A percentile compares a stretch with the other conserved stretches of the same genome.
These are phyloP conservation scores for Sitta europaea DNA, from an alignment of 2,113 vertebrate genomes.

Conservation along the genomic window DNA sequence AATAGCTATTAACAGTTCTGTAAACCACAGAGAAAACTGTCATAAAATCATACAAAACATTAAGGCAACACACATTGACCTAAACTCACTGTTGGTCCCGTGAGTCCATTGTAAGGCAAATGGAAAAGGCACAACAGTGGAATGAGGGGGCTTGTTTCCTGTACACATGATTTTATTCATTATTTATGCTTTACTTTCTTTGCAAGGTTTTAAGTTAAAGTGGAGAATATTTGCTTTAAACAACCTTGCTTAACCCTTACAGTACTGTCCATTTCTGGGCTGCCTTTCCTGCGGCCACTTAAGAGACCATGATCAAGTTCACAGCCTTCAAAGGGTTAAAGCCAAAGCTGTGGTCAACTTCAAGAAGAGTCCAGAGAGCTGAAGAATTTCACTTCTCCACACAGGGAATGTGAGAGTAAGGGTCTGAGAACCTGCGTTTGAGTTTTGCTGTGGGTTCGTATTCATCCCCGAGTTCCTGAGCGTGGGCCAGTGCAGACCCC, in stretches of 20 bases:
- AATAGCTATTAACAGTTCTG: slow-evolving; percentile 58
- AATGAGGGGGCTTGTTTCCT: background rate
- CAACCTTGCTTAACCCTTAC: slow-evolving; percentile 24
- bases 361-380: background rate
- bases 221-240: background rate
- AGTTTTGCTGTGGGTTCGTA: slow-evolving; percentile 39
- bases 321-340: background rate
- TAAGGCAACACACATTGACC: slow-evolving; percentile 8
- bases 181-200: background rate
- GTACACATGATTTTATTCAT: background rate
- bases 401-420: slow-evolving; percentile 66
- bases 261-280: background rate
- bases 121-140: background rate
- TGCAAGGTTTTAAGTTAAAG: slow-evolving; percentile 15
- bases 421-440: slow-evolving; percentile 86
- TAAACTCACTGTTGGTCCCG: slow-evolving; percentile 3
- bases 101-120: background rate
- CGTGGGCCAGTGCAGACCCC: slow-evolving; percentile 30
- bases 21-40: slow-evolving; percentile 65
- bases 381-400: slow-evolving; percentile 32
- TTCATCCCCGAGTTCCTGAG: slow-evolving; percentile 12
- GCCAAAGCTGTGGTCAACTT: background rate
- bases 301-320: background rate
- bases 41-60: slow-evolving; percentile 28
- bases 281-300: background rate